A percentile compares a stretch with the other conserved stretches of the same genome.
Conservation (phyloP, 2,797 vertebrate species). For the Arctocebus calabarensis region DNA sequence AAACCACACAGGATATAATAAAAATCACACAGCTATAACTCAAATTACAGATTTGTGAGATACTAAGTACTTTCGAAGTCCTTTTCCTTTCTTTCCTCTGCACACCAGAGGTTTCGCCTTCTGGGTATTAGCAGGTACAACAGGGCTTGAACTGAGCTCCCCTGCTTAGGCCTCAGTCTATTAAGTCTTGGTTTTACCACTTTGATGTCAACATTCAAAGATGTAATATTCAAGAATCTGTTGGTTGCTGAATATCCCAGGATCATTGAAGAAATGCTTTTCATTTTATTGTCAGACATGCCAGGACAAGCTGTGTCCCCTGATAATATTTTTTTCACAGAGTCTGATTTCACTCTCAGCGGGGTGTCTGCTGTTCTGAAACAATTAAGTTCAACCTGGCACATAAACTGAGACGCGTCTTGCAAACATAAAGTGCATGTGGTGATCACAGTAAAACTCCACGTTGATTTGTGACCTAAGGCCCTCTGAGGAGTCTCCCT, state of each 20-base stretch:
- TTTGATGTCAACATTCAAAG: not conserved
- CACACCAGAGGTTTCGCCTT: not conserved
- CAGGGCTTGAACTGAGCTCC: not conserved
- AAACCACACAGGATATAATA: not conserved
- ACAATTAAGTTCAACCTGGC: slow-evolving; percentile 70
- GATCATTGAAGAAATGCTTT: slow-evolving; percentile 20
- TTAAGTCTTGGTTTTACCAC: not conserved
- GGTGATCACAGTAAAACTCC: slow-evolving; percentile 58
- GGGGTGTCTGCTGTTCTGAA: slow-evolving; percentile 57
- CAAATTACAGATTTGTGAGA: not conserved
- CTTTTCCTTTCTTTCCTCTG: not conserved
- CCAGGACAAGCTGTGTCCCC: not conserved
- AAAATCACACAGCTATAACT: slow-evolving; percentile 38
- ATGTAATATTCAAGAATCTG: not conserved
- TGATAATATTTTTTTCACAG: slow-evolving; percentile 46
- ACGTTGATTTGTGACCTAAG: slow-evolving; percentile 69
- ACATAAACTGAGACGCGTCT: slow-evolving; percentile 50
- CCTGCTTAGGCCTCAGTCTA: not conserved
- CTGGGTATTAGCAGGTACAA: not conserved
- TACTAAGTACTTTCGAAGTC: not conserved
- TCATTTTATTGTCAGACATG: slow-evolving; percentile 59
- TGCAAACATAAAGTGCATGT: slow-evolving; percentile 51
- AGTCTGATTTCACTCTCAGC: slow-evolving; percentile 63
- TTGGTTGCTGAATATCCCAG: not conserved
- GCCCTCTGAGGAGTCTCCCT: slow-evolving; percentile 22